A percentile compares a stretch with the other conserved stretches of the same genome.
phyloP scores from a whole-genome alignment of 2,797 vertebrate genomes.

The Peromyscus nudipes region DNA sequence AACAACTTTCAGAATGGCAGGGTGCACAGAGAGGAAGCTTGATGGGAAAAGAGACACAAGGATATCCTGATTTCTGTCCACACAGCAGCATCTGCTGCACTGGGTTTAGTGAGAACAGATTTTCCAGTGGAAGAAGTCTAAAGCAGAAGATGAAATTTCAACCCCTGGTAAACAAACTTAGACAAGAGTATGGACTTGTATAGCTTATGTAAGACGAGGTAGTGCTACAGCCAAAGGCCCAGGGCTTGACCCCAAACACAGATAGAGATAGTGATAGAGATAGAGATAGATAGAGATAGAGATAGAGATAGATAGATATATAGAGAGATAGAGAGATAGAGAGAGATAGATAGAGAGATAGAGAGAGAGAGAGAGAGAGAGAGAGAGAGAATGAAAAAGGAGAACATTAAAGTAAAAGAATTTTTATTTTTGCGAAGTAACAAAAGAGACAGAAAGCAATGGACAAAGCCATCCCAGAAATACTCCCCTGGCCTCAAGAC shows the following conservation, averaged over 20 bases:
- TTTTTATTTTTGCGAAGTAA: conserved; percentile 26
- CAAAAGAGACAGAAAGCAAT: conserved; percentile 38
- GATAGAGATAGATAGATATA: not conserved
- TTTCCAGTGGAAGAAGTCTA: not conserved
- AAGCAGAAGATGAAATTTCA: not conserved
- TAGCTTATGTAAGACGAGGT: not conserved
- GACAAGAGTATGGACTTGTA: not conserved
- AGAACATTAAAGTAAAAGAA: not conserved
- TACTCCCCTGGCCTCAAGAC: conserved; percentile 29
- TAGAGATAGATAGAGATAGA: not conserved
- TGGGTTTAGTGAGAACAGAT: not conserved
- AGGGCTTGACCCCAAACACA: not conserved
- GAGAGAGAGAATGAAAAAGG: not conserved
- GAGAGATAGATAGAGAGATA: not conserved
- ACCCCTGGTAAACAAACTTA: not conserved
- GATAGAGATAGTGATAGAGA: not conserved
- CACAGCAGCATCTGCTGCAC: not conserved
- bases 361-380: not conserved
- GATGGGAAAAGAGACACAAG: conserved; percentile 46
- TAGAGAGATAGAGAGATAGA: not conserved
- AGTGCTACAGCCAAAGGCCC: too few relatives aligned
- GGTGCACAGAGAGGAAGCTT: conserved; percentile 40
- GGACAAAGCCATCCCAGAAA: conserved; percentile 20
- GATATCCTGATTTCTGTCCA: conserved; percentile 55
- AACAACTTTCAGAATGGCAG: not conserved